phyloP scores from a whole-genome alignment of 1,140 invertebrate species.

The Drosophila baimaii region DNA sequence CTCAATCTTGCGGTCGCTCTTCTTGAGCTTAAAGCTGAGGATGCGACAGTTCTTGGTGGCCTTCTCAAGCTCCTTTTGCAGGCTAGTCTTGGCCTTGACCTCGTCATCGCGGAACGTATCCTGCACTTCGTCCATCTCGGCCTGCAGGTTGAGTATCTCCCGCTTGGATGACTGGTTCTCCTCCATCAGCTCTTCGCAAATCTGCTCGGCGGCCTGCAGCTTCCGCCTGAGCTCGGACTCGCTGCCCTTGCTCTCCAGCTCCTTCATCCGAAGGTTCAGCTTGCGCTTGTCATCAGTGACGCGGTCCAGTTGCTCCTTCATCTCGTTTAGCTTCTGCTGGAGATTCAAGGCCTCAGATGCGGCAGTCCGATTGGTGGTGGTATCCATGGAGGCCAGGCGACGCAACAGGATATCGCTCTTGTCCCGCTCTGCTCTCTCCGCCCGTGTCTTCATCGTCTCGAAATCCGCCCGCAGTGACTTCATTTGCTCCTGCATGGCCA shows the following conservation, averaged over 20 bases:
- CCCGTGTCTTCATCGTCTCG: constrained; percentile 86
- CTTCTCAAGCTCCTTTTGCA: constrained; percentile 96
- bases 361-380: constrained; percentile 88
- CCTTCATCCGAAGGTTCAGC: constrained; percentile 88
- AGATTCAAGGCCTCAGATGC: constrained; percentile 89
- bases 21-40: constrained; percentile 98
- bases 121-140: constrained; percentile 99
- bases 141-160: constrained; percentile 95
- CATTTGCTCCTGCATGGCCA: constrained; percentile 87
- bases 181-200: constrained; percentile 96
- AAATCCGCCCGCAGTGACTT: constrained; percentile 88
- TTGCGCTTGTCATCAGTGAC: constrained; percentile 92
- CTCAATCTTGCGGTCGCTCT: constrained; percentile 96
- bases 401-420: constrained; percentile 93
- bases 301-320: constrained; percentile 91
- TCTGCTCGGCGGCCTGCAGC: constrained; percentile 92
- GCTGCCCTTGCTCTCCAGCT: constrained; percentile 86
- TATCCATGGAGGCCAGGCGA: constrained; percentile 90
- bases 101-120: constrained; percentile 99
- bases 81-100: constrained; percentile 97
- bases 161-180: constrained; percentile 98
- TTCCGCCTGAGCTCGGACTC: constrained; percentile 91
- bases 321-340: constrained; percentile 92
- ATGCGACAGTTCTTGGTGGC: constrained; percentile 99
- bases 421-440: constrained; percentile 92